Evolutionary conservation across 2,113 vertebrate genomes (phyloP), one percentile per base, ranked within the genome.

Genomic region (Chelonoidis abingdonii): DNA sequence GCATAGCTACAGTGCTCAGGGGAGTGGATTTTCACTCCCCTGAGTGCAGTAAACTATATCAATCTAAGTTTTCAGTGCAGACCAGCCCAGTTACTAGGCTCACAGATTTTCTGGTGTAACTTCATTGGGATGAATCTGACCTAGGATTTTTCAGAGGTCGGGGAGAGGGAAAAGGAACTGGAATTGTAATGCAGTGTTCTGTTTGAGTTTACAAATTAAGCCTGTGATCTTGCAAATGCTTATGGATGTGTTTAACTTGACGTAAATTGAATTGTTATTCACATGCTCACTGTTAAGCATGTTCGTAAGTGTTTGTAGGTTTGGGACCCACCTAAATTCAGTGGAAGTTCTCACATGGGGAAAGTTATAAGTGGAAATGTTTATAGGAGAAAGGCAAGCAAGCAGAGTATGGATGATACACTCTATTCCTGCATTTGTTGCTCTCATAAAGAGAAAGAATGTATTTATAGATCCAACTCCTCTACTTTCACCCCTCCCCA

Each of bases 381-480:
- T 8, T 91, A 86, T 24, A 76, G 8, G 29, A 93, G 56, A 35
- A 88, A 85, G 29, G 65, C 49, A 87, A 59, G 57, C 57, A 59
- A 93, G 65, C n/a, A 86, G 86, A 89, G 44, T 19, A 82, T 0
- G 0, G 62, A 82, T 88, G 80, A 93, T 84, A 6, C 76, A 93
- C 44, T 80, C 78, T 76, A 92, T 31, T 78, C 78, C 21, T 2
- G 49, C 80, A 92, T 88, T 86, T 95, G 11, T 93, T 82, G 95
- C 49, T 92, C 80, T 80, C 87, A 86, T 84, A 96, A 93, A 81
- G 90, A 94, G 82, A 93, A 92, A 87, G 22, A 78, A 57, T 78
- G 88, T 95, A 96, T 96, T 96, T 97, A 90, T 94, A 95, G 89
- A 29, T 65, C 56, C 52, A 80, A 96, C 95, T 96, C 94, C 90